phyloP scores from a whole-genome alignment of 2,113 vertebrate genomes.

The Ammodytes dubius region DNA sequence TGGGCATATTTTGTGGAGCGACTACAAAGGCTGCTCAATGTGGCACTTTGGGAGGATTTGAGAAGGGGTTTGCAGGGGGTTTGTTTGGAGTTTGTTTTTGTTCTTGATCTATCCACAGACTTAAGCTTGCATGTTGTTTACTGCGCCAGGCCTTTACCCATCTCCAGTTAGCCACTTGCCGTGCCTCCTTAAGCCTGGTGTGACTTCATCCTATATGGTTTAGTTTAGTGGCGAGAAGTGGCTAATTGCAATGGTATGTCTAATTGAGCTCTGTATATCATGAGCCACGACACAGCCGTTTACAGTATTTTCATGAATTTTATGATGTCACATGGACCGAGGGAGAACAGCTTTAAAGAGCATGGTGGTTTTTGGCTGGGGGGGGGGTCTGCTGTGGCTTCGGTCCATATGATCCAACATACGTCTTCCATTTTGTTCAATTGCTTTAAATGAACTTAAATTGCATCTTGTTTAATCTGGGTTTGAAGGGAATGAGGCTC shows the following conservation, averaged over 20 bases:
- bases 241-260: slow-evolving; percentile 53
- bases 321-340: slow-evolving; percentile 41
- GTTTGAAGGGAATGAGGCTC: slow-evolving; percentile 19
- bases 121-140: slow-evolving; percentile 33
- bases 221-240: slow-evolving; percentile 33
- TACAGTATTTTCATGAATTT: slow-evolving; percentile 22
- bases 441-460: slow-evolving; percentile 44
- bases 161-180: slow-evolving; percentile 5
- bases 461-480: slow-evolving; percentile 40
- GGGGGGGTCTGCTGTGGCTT: slow-evolving; percentile 18
- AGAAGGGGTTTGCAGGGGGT: not conserved
- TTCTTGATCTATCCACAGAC: slow-evolving; percentile 6
- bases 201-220: slow-evolving; percentile 51
- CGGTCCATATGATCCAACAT: slow-evolving; percentile 46
- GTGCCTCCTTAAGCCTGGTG: slow-evolving; percentile 9
- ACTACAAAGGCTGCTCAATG: slow-evolving; percentile 16
- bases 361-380: not conserved
- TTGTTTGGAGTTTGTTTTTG: slow-evolving; percentile 14
- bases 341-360: slow-evolving; percentile 47
- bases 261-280: slow-evolving; percentile 51
- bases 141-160: not conserved
- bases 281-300: slow-evolving; percentile 49
- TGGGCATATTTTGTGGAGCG: slow-evolving; percentile 9
- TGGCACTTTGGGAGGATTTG: not conserved
- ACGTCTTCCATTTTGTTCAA: slow-evolving; percentile 38